phyloP scores from a whole-genome alignment of 2,797 vertebrate species.

The Peromyscus attwateri region DNA sequence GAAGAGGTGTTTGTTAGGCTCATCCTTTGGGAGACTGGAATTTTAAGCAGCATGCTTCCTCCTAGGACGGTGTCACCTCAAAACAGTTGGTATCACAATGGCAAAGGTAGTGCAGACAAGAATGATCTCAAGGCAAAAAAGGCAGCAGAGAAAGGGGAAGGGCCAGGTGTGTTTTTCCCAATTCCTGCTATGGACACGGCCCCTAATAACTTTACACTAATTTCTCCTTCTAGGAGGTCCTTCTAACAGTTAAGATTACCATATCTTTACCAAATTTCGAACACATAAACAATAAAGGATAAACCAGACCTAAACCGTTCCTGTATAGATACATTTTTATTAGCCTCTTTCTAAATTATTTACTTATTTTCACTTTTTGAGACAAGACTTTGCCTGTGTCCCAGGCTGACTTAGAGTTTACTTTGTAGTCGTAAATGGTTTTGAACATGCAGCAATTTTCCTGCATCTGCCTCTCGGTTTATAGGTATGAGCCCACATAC shows the following conservation, averaged over 20 bases:
- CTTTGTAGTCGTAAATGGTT: background rate
- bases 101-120: background rate
- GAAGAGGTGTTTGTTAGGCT: background rate
- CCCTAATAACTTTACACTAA: too few relatives aligned
- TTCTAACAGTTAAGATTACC: background rate
- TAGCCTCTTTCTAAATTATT: background rate
- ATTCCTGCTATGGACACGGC: background rate
- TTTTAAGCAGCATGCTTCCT: background rate
- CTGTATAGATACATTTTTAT: background rate
- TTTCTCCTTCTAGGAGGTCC: background rate
- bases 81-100: background rate
- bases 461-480: background rate
- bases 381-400: background rate
- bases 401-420: background rate
- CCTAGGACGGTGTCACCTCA: background rate
- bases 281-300: too few relatives aligned
- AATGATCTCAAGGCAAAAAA: background rate
- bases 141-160: background rate
- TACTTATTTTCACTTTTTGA: background rate
- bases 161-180: background rate
- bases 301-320: fast-evolving
- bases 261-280: background rate
- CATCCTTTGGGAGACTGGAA: background rate
- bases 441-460: background rate
- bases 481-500: background rate